Base-by-base conservation (phyloP, 2,113 vertebrate species). In the Chrysochloris asiatica region DNA sequence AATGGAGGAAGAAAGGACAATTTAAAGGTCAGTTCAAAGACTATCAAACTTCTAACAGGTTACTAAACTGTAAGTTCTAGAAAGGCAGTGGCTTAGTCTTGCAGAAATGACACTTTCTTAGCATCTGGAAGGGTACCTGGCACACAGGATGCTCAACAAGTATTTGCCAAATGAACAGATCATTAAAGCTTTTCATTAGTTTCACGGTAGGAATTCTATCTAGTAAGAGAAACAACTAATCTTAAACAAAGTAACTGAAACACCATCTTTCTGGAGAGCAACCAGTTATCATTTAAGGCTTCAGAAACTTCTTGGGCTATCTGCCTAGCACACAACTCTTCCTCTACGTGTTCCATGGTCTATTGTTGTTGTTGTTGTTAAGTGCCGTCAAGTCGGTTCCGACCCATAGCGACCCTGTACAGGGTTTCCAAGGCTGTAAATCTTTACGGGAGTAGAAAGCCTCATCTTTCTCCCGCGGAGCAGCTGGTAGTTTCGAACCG, bases 171-270 rank as follows among this genome's bases (percentile, higher is more conserved):
- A 85, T 36, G 26, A 81, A n/a, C 0, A 28, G 73, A 75, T 43
- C 6, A 0, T 48, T 86, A 83, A 48, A 95, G 26, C 14, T 61
- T 80, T 63, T 82, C 41, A 33, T 50, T 77, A 87, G 22, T 75
- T 86, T 93, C 56, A 56, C 78, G 59, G 41, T 14, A 71, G 33
- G 45, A 61, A 88, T 67, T 79, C 61, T 21, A 72, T 21, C 65
- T 33, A 61, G 43, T 28, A 73, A 13, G 8, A 69, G 71, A 81
- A 93, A 87, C 14, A 81, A 89, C 50, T 26, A 73, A 38, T 54
- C 80, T 86, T 91, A 91, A 86, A 85, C 48, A 89, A 84, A 85
- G 86, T 56, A 43, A 76, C 38, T 61, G 36, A 36, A 33, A 73
- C 22, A 83, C 19, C 52, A 33, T 63, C 48, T 79, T 92, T 73